These are phyloP conservation scores for Yponomeuta evonymella DNA, from an alignment of 2,888 invertebrate species.

Conservation along the genomic window DNA sequence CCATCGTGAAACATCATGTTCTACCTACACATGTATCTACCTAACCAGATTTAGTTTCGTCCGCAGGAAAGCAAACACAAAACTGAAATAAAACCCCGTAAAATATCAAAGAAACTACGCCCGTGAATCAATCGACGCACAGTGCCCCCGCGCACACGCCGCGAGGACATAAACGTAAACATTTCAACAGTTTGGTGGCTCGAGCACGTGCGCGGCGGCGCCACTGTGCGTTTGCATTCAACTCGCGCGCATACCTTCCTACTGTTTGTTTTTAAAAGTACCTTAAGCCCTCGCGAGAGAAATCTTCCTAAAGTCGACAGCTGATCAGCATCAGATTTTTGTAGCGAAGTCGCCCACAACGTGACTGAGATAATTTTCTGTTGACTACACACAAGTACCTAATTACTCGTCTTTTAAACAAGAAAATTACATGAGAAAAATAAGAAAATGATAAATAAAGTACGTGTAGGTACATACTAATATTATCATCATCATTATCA, in stretches of 20 bases:
- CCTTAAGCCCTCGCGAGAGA: constrained; percentile 12
- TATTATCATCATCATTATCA: too few relatives aligned
- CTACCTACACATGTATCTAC: too few relatives aligned
- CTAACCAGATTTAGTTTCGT: not conserved
- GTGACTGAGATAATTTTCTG: too few relatives aligned
- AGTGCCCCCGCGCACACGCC: constrained; percentile 28
- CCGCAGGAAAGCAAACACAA: not conserved
- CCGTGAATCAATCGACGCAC: constrained; percentile 6
- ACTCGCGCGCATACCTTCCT: constrained; percentile 37
- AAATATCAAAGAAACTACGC: constrained; percentile 13
- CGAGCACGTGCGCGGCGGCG: constrained; percentile 60
- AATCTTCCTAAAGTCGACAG: not conserved
- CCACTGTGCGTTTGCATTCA: constrained; percentile 57
- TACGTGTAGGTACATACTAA: too few relatives aligned
- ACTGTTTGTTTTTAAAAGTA: constrained; percentile 60
- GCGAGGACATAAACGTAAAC: constrained; percentile 51
- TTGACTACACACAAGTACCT: too few relatives aligned
- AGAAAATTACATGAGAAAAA: too few relatives aligned
- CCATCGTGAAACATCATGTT: too few relatives aligned
- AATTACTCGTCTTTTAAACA: too few relatives aligned
- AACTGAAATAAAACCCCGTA: constrained; percentile 1
- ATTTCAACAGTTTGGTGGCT: constrained; percentile 49
- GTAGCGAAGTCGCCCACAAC: too few relatives aligned
- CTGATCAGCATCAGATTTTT: too few relatives aligned
- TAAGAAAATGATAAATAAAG: too few relatives aligned